phyloP scores from a whole-genome alignment of 2,888 invertebrate species.

The Philopedon plagiatum region DNA sequence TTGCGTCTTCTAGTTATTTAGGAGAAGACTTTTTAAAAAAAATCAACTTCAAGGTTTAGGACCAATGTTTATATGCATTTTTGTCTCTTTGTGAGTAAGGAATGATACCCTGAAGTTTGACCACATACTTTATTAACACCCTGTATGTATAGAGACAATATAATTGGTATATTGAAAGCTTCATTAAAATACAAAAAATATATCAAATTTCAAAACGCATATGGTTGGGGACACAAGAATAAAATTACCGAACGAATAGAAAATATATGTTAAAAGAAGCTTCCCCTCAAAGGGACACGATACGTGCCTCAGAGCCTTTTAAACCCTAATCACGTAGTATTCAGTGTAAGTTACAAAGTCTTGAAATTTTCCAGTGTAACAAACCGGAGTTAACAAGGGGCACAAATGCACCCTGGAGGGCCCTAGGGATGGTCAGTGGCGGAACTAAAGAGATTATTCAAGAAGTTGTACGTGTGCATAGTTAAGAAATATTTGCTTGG shows the following conservation, averaged over 20 bases:
- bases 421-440: constrained; percentile 40
- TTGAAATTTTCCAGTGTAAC: constrained; percentile 58
- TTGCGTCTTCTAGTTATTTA: too few relatives aligned
- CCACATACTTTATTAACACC: too few relatives aligned
- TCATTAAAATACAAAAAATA: too few relatives aligned
- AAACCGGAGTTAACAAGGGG: constrained; percentile 62
- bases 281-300: constrained; percentile 41
- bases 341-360: constrained; percentile 54
- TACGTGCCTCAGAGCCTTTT: constrained; percentile 44
- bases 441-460: neutral
- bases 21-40: too few relatives aligned
- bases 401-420: constrained; percentile 56
- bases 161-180: too few relatives aligned
- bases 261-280: constrained; percentile 34
- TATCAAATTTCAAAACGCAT: neutral
- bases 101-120: too few relatives aligned
- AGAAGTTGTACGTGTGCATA: neutral
- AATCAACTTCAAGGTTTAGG: too few relatives aligned
- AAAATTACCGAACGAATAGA: constrained; percentile 32
- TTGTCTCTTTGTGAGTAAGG: too few relatives aligned
- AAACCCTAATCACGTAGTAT: constrained; percentile 52
- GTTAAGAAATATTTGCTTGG: too few relatives aligned
- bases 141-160: too few relatives aligned
- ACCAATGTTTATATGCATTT: too few relatives aligned
- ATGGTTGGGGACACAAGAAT: constrained; percentile 6